Evolutionary conservation across 1,140 invertebrate genomes (phyloP).

Genomic region (Hylyphantes graminicola): DNA sequence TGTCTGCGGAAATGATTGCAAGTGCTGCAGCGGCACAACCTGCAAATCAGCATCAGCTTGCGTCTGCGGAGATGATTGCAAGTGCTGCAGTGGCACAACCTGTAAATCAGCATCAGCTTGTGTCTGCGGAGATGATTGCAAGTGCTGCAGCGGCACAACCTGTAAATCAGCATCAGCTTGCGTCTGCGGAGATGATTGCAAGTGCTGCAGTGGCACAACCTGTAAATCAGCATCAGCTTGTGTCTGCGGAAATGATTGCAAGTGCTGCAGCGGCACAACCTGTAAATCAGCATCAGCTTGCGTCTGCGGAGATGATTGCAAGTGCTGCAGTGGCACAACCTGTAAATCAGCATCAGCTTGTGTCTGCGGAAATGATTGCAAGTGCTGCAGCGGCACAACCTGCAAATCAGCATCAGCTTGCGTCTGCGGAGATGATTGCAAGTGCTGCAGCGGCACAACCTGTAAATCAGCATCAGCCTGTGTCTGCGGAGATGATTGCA

Average conservation of each 20-base stretch:
- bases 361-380: not conserved
- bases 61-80: not conserved
- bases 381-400: not conserved
- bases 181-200: not conserved
- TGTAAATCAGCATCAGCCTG: not conserved
- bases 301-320: not conserved
- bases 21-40: not conserved
- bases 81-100: not conserved
- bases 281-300: not conserved
- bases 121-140: not conserved
- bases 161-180: not conserved
- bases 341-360: not conserved
- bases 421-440: not conserved
- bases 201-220: not conserved
- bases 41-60: not conserved
- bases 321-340: not conserved
- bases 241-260: not conserved
- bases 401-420: not conserved
- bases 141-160: not conserved
- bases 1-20: too few species aligned
- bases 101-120: not conserved
- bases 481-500: not conserved
- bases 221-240: not conserved
- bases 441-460: not conserved
- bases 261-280: not conserved